Conservation (phyloP, 2,888 invertebrate genomes). For the Magallana nippona region DNA sequence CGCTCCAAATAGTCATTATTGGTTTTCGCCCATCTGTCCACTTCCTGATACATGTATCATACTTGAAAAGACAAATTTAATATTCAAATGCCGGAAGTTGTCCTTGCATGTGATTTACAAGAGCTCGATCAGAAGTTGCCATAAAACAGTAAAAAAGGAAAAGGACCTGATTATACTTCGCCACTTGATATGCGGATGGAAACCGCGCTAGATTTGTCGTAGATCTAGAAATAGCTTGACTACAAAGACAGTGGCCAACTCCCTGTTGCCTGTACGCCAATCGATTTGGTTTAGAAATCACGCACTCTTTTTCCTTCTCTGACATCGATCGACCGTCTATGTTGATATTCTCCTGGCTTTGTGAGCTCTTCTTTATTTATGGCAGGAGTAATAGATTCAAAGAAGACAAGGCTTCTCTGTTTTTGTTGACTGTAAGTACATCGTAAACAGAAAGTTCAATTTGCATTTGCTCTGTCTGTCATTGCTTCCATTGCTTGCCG, state of each 20-base stretch:
- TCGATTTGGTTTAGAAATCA: conserved; percentile 22
- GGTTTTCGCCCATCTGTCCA: no score
- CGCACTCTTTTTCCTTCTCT: neutral
- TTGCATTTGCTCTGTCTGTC: no score
- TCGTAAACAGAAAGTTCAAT: no score
- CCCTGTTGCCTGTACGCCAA: conserved; percentile 12
- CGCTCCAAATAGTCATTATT: no score
- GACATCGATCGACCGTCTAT: conserved; percentile 3
- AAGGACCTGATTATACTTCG: no score
- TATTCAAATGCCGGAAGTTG: no score
- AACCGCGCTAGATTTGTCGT: neutral
- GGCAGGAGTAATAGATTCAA: neutral
- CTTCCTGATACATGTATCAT: no score
- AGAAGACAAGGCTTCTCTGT: neutral
- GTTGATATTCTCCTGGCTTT: neutral
- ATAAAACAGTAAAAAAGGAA: no score
- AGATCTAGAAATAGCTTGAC: neutral
- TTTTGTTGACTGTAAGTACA: neutral
- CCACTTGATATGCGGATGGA: conserved; percentile 20
- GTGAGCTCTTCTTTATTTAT: neutral
- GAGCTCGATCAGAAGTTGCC: no score
- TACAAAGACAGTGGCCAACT: neutral
- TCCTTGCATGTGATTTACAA: no score
- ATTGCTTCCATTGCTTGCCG: no score
- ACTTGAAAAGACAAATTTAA: no score